Evolutionary conservation across 2,888 invertebrate species (phyloP).

Genomic region (Muscina levida): DNA sequence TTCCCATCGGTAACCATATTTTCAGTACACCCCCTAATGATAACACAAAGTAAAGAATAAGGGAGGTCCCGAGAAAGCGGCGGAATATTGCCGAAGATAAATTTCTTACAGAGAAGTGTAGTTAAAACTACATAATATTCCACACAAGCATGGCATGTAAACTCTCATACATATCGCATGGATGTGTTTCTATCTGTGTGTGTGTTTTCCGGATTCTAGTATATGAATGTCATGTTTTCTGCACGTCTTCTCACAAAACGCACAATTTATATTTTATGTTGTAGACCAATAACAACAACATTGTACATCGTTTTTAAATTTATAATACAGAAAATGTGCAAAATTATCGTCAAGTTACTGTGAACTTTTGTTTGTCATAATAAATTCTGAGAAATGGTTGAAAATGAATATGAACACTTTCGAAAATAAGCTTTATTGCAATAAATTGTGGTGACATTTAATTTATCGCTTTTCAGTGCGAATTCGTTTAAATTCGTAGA

Average conservation of each 20-base stretch:
- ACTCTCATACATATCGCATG: no score
- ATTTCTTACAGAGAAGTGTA: no score
- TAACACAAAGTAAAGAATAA: no score
- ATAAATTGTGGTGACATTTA: constrained; percentile 4
- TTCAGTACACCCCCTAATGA: no score
- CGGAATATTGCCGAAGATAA: no score
- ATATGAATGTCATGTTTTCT: constrained; percentile 51
- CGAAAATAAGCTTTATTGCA: neutral
- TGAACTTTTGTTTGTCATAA: neutral
- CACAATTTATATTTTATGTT: constrained; percentile 51
- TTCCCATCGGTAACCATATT: no score
- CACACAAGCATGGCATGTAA: no score
- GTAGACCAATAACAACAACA: neutral
- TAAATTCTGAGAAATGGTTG: neutral
- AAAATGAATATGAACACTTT: neutral
- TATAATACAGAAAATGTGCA: neutral
- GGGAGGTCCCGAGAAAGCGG: no score
- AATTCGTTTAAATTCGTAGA: neutral
- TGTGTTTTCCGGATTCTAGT: constrained; percentile 2
- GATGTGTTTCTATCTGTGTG: no score
- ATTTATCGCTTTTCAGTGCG: constrained; percentile 2
- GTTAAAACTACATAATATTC: no score
- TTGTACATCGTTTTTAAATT: neutral
- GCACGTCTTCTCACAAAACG: constrained; percentile 57
- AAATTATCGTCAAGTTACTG: constrained; percentile 3